Evolutionary conservation across 2,888 invertebrate genomes (phyloP), one percentile per base, ranked within the genome.

Genomic region (Pristionchus arcanus): DNA sequence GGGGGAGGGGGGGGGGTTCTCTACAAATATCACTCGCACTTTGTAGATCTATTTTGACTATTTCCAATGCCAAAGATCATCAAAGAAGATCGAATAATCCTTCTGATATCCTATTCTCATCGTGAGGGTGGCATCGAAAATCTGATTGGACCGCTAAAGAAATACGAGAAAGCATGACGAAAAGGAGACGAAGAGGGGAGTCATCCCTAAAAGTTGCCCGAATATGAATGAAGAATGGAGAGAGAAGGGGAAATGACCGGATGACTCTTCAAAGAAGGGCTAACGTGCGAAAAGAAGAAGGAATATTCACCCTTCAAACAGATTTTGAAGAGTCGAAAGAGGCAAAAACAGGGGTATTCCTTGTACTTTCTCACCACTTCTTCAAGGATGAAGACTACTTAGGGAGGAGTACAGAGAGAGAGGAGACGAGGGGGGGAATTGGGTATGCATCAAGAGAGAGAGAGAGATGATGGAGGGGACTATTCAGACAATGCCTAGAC

Each of bases 361-460:
- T 55, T 83, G 83, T 53, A 83, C 53, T 55, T 53, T 53, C 53
- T 28, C 53, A 83, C 15, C 42, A 5, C n/a, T 15, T 49, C 42
- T 49, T 34, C 21, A 53, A 31, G 53, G 31, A 19, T 28, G 83
- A 83, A 28, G 83, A 9, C 34, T 55, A 83, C 19, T 55, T 83
- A 55, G 83, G 49, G 53, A 31, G 83, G 53, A 83, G 55, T 53
- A 55, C 55, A 25, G 42, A 37, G 77, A 21, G 37, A 31, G n/a
- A 34, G 16, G 28, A 21, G 53, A n/a, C 31, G 31, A 31, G 31
- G 7, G 25, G 25, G 83, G n/a, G 55, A 77, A 42, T 77, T 77
- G 42, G 74, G 42, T 74, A 74, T 74, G 74, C 74, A 74, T 37
- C 74, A 21, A 74, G 28, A 16, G 83, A 83, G 83, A 77, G 31